These are phyloP conservation scores for Eospalax fontanierii DNA, from an alignment of 2,797 vertebrate genomes.

Conservation along the genomic window DNA sequence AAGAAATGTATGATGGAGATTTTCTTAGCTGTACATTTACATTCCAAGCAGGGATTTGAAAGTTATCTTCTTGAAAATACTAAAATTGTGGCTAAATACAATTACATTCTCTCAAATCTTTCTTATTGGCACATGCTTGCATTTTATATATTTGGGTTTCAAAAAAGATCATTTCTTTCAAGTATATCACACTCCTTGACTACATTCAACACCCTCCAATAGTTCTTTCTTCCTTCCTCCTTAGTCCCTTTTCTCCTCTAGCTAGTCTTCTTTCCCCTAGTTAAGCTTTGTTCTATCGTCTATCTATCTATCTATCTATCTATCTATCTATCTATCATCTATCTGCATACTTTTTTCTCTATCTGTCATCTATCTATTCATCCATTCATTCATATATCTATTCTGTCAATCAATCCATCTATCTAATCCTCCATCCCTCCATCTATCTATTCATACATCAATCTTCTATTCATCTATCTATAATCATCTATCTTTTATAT, in stretches of 20 bases:
- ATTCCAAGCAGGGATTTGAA: constrained; percentile 29
- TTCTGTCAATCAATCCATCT: too few species aligned
- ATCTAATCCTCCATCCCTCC: too few species aligned
- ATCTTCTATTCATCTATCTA: too few species aligned
- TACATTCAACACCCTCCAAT: background rate
- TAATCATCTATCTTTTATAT: background rate
- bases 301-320: background rate
- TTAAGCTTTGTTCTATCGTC: background rate
- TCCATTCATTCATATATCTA: too few species aligned
- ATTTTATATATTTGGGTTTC: background rate
- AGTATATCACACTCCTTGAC: background rate
- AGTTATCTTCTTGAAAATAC: background rate
- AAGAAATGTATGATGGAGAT: background rate
- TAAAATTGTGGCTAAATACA: background rate
- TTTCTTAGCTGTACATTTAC: constrained; percentile 49
- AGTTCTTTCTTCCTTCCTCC: background rate
- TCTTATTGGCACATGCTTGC: background rate
- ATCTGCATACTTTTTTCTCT: background rate
- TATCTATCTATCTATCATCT: background rate
- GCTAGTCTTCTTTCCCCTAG: background rate
- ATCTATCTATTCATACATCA: too few species aligned
- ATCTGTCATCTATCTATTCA: too few species aligned
- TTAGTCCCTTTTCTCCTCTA: background rate
- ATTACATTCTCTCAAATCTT: background rate
- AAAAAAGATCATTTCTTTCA: background rate